Evolutionary conservation across 2,888 invertebrate genomes (phyloP).

Genomic region (Lochmaea crataegi): DNA sequence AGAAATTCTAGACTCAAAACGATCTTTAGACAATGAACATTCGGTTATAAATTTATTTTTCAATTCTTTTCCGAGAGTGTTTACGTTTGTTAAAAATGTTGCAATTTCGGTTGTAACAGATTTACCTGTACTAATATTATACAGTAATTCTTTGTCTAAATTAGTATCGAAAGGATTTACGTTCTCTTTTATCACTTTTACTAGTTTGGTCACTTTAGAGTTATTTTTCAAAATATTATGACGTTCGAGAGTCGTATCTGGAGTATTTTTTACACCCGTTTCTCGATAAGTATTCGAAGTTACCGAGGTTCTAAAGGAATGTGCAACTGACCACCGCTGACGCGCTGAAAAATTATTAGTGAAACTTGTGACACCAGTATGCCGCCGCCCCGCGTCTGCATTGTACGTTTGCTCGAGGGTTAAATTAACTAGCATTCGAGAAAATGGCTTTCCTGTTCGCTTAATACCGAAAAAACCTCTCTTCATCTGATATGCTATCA

Average conservation of each 20-base stretch:
- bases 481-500: constrained; percentile 7
- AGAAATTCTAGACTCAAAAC: not conserved
- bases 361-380: constrained; percentile 46
- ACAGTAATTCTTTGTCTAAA: not conserved
- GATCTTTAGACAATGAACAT: not conserved
- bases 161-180: not conserved
- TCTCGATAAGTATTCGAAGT: not conserved
- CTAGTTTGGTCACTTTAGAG: not conserved
- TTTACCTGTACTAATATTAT: constrained; percentile 12
- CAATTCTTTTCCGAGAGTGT: not conserved
- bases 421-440: constrained; percentile 45
- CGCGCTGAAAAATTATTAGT: constrained; percentile 39
- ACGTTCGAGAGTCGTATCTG: not conserved
- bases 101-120: constrained; percentile 3
- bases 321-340: not conserved
- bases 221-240: not conserved
- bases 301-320: not conserved
- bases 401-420: constrained; percentile 48
- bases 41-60: not conserved
- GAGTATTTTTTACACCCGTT: not conserved
- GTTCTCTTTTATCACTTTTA: not conserved
- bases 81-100: not conserved
- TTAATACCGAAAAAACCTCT: constrained; percentile 40
- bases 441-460: constrained; percentile 50
- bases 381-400: constrained; percentile 47